Evolutionary conservation across 2,888 invertebrate genomes (phyloP), one percentile per base, ranked within the genome.

Genomic region (Pachliopta kotzebuea): DNA sequence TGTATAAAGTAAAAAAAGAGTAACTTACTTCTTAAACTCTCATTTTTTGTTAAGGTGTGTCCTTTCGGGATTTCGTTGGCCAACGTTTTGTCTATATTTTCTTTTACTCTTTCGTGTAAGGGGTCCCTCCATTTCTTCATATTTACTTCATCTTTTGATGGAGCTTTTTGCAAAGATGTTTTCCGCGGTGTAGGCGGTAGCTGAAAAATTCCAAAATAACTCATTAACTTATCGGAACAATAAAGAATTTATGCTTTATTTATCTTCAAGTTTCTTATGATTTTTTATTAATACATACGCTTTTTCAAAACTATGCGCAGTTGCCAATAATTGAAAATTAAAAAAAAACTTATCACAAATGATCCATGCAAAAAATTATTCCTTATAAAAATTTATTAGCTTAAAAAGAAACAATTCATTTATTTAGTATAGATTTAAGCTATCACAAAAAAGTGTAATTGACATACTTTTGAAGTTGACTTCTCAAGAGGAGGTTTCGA

Each of bases 81-180:
- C 42, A 92, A 74, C 23, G 92, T 92, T 74, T 91, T 92, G 74
- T 92, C 92, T 63, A 92, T 92, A 68, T 90, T 92, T 63, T 92
- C 92, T 76, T 92, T 92, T 42, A 91, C 92, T 56, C 92, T 84
- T 70, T 92, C 92, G 70, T 89, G 89, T 23, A 92, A 77, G 11
- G 92, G 92, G 65, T 92, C 92, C 65, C 92, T 83, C 92, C 92
- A 92, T 81, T 92, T 92, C 74, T 92, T 92, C 31, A 89, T 81
- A 23, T 84, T 83, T 3, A 79, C 78, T 60, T 92, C 92, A 69
- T 92, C 92, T 76, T 90, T 92, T 50, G 92, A 90, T 21, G 86
- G 80, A 68, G 90, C 88, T 69, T 92, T 92, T 72, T 85, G 85
- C 23, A 92, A 70, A 14, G 92, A 81, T 6, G 92, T 88, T 70